Base-by-base conservation (phyloP, 2,113 vertebrate genomes). In the Sturnus vulgaris region DNA sequence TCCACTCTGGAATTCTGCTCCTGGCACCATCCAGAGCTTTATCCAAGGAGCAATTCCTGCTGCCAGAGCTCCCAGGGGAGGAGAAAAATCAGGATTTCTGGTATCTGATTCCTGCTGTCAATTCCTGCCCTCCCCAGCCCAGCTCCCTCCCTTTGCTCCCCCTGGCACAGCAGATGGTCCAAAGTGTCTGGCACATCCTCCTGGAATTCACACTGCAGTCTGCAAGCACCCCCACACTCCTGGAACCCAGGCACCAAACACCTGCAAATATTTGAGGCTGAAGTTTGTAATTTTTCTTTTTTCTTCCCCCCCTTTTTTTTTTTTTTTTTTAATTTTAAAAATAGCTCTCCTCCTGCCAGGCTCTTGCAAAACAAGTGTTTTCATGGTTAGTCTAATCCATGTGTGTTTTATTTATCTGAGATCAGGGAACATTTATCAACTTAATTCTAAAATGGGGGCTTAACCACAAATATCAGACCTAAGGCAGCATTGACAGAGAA, bases 131-230 rank as follows among this genome's bases (percentile, higher is more conserved):
- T 69, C 27, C 46, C 20, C 19, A 46, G 42, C 56, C 4, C 57
- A 15, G 82, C 33, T 60, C 60, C 85, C 50, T 92, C 63, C 82
- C 84, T 40, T 31, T n/a, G 57, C 69, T 90, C 55, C 66, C 65
- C 60, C 77, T 60, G 40, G 49, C n/a, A 17, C 39, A 42, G 63
- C 97, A 96, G 96, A 97, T 82, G 96, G 92, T 11, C 52, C 76
- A 33, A 33, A 93, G 4, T 10, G 90, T 35, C 88, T 61, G 64
- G 52, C 79, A 95, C 22, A 27, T 69, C 81, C 24, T 61, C 68
- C 64, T 77, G 14, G n/a, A 68, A 46, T 57, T 77, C 63, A 2
- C 31, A 25, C 30, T 35, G 64, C 96, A 96, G 96, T 93, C 93
- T 95, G 96, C 89, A 46, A 77, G 37, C 85, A 69, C 65, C 23